Base-by-base conservation (phyloP, 1,140 invertebrate genomes). In the Drosophila micromelanica region DNA sequence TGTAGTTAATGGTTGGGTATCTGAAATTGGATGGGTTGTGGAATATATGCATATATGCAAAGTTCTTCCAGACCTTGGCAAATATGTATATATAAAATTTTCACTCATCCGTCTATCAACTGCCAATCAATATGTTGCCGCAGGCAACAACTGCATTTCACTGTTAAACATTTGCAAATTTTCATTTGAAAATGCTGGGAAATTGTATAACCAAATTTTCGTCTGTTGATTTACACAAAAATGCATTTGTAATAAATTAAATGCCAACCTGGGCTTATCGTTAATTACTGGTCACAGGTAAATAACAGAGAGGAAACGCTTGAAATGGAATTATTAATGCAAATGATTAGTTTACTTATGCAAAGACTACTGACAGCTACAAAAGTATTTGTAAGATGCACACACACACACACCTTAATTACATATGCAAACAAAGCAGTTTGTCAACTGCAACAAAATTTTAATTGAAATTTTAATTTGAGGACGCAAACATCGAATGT, bases 391-490 rank as follows among this genome's bases (percentile, higher is more conserved):
- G n/a, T 37, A 49, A 56, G 45, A 70, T 69, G 55, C 59, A 63
- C 32, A 65, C 52, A 51, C 46, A 38, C 32, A 46, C 45, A 42
- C 20, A 23, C 20, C 48, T 43, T 55, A 40, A 49, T 57, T 68
- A 60, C 63, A 13, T 42, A 69, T 57, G 62, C 67, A 76, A 82
- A 79, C 74, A 62, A 68, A 51, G 35, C 61, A 64, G 69, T 61
- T 76, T 80, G 20, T 20, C 54, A 78, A 20, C 35, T 51, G 40
- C 17, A 30, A 23, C 37, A 49, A n/a, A 49, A 70, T 76, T 70
- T 77, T 73, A 78, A 86, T 86, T 78, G 68, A 75, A 81, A 86
- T 76, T 73, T 72, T 30, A 72, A 82, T 74, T 73, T 76, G 55
- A 64, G 69, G 46, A 1, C 64, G 55, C 48, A 57, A 55, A 60